A percentile compares a stretch with the other conserved stretches of the same genome.
Evolutionary conservation across 1,140 invertebrate genomes (phyloP).

Genomic region (Epicauta chinensis): DNA sequence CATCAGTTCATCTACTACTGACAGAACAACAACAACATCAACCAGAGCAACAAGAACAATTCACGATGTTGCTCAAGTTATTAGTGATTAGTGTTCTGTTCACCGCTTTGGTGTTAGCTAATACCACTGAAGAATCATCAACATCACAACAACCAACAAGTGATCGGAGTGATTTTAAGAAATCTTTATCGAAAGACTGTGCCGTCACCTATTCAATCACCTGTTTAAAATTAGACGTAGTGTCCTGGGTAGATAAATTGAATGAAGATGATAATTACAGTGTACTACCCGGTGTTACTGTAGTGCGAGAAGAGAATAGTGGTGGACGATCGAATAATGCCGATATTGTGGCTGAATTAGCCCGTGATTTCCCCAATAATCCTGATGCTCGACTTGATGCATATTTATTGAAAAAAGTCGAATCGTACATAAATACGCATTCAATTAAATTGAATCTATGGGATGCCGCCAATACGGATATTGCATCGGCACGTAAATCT

Average conservation of each 20-base stretch:
- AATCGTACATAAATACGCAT: slow-evolving; percentile 63
- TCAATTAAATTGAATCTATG: slow-evolving; percentile 65
- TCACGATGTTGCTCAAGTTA: background rate
- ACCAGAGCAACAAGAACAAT: background rate
- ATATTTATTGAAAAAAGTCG: slow-evolving; percentile 63
- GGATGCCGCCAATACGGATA: slow-evolving; percentile 52
- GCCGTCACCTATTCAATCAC: slow-evolving; percentile 63
- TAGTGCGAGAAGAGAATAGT: slow-evolving; percentile 57
- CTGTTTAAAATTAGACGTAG: slow-evolving; percentile 72
- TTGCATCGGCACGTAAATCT: slow-evolving; percentile 36
- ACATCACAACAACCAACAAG: slow-evolving; percentile 9
- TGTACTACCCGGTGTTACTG: slow-evolving; percentile 62
- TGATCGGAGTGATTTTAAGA: slow-evolving; percentile 33
- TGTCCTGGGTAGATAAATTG: slow-evolving; percentile 65
- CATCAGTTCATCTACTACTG: slow-evolving; percentile 19
- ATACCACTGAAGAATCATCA: background rate
- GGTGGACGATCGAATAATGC: slow-evolving; percentile 50
- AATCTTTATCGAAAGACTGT: slow-evolving; percentile 54
- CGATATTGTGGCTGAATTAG: slow-evolving; percentile 64
- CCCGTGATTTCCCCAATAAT: slow-evolving; percentile 66
- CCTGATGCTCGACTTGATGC: slow-evolving; percentile 70
- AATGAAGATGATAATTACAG: slow-evolving; percentile 56
- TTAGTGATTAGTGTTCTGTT: slow-evolving; percentile 1
- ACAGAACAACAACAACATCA: background rate
- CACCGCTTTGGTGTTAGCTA: slow-evolving; percentile 1